A percentile compares a stretch with the other conserved stretches of the same genome.
Conservation (phyloP, 2,888 invertebrate genomes). For the Trachelus stipa region DNA sequence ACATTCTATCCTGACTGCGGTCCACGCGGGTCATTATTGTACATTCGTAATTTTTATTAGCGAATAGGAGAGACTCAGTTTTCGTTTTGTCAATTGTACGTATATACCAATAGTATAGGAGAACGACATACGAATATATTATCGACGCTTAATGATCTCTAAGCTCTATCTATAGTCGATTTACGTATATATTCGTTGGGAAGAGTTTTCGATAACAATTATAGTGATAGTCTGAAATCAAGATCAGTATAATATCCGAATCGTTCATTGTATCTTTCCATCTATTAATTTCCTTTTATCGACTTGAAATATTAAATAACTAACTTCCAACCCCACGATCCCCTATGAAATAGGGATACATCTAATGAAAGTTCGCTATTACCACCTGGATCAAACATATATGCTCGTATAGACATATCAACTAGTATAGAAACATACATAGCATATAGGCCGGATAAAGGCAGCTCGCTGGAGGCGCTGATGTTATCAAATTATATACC, state of each 20-base stretch:
- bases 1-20: not conserved
- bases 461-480: slow-evolving; percentile 43
- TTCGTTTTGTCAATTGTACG: not conserved
- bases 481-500: slow-evolving; percentile 58
- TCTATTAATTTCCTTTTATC: slow-evolving; percentile 50
- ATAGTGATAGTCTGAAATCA: slow-evolving; percentile 5
- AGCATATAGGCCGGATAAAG: slow-evolving; percentile 30
- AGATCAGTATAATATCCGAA: slow-evolving; percentile 19
- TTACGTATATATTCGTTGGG: too few species aligned
- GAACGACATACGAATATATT: not conserved
- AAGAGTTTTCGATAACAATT: too few species aligned
- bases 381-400: not conserved
- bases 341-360: slow-evolving; percentile 34
- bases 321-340: not conserved
- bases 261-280: slow-evolving; percentile 11
- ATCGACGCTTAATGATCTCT: not conserved
- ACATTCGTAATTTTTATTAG: not conserved
- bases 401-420: not conserved
- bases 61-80: not conserved
- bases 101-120: not conserved
- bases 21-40: not conserved
- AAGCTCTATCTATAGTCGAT: not conserved
- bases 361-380: slow-evolving; percentile 44
- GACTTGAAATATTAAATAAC: slow-evolving; percentile 47
- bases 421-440: slow-evolving; percentile 16